Evolutionary conservation across 2,888 invertebrate species (phyloP).

Genomic region (Sesia apiformis): DNA sequence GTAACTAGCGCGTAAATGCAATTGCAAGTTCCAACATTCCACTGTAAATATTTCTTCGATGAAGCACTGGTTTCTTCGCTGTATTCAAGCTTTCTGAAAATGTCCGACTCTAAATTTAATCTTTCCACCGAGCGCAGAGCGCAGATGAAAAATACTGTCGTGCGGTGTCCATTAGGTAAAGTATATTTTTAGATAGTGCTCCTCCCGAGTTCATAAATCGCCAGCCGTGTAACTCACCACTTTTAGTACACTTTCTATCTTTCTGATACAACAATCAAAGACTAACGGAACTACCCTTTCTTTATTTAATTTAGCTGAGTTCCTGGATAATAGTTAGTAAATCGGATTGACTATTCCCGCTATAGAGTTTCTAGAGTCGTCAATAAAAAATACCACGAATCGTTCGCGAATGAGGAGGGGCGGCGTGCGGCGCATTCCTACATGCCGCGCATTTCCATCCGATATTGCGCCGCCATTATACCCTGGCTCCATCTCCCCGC

Average conservation of each 20-base stretch:
- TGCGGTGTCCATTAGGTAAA: conserved; percentile 57
- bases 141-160: conserved; percentile 53
- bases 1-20: too few species aligned
- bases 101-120: conserved; percentile 57
- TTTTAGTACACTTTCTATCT: background rate
- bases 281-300: too few species aligned
- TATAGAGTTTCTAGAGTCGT: conserved; percentile 63
- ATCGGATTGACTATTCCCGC: conserved; percentile 40
- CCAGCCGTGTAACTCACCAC: background rate
- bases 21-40: background rate
- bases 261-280: background rate
- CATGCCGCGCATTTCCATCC: conserved; percentile 75
- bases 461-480: conserved; percentile 74
- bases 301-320: background rate
- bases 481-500: conserved; percentile 52
- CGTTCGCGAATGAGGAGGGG: conserved; percentile 65
- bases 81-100: conserved; percentile 49
- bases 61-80: too few species aligned
- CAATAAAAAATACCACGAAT: conserved; percentile 74
- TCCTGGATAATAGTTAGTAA: conserved; percentile 16
- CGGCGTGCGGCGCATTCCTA: conserved; percentile 63
- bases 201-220: conserved; percentile 22
- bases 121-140: conserved; percentile 41
- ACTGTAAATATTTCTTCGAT: background rate
- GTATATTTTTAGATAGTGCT: conserved; percentile 49